Evolutionary conservation across 2,888 invertebrate genomes (phyloP).

Genomic region (Leucoptera coffeella): DNA sequence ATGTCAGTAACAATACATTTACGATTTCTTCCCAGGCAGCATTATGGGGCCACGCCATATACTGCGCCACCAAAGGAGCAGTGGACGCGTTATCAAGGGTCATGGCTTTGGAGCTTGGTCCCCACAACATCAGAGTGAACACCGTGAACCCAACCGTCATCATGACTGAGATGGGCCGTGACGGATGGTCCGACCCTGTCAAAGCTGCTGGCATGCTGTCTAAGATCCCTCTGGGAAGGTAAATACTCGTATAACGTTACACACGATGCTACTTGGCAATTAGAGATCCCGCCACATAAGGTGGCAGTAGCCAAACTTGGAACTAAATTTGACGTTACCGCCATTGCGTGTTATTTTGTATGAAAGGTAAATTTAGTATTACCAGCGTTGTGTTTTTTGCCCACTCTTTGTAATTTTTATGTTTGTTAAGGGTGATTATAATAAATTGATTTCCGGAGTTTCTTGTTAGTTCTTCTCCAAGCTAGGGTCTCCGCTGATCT

Average conservation of each 20-base stretch:
- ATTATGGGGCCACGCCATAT: constrained; percentile 63
- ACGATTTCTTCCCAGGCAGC: constrained; percentile 43
- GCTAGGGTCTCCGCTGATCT: too few species aligned
- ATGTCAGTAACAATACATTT: too few species aligned
- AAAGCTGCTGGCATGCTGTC: constrained; percentile 60
- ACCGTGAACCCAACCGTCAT: constrained; percentile 84
- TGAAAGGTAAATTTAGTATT: too few species aligned
- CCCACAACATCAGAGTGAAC: constrained; percentile 73
- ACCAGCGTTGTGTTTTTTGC: too few species aligned
- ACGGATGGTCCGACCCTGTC: constrained; percentile 69
- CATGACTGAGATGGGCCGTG: constrained; percentile 74
- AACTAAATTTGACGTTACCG: too few species aligned
- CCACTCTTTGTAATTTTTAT: too few species aligned
- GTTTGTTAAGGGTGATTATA: too few species aligned
- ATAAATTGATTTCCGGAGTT: too few species aligned
- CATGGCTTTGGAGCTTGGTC: constrained; percentile 76
- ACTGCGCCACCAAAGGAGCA: constrained; percentile 76
- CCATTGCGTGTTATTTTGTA: too few species aligned
- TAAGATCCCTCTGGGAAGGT: constrained; percentile 74
- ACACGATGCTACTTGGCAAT: neutral
- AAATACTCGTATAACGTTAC: neutral
- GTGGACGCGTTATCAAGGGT: constrained; percentile 70
- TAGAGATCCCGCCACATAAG: too few species aligned
- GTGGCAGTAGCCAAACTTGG: too few species aligned
- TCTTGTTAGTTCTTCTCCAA: too few species aligned